phyloP scores from a whole-genome alignment of 1,140 invertebrate species.

The Mylabris phalerata region DNA sequence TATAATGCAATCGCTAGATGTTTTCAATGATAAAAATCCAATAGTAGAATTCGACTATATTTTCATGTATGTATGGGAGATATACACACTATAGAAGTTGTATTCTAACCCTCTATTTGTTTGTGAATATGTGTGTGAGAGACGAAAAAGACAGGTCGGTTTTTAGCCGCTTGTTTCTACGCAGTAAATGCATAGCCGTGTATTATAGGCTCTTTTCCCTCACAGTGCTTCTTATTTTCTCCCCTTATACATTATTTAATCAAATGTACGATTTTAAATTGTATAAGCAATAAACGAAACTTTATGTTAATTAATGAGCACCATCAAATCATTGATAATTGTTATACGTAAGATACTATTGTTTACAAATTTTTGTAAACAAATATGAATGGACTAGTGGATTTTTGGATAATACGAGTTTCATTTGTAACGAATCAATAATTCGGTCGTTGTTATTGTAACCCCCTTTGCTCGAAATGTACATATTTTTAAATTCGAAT shows the following conservation, averaged over 20 bases:
- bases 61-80: too few species aligned
- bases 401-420: neutral
- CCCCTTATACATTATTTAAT: too few species aligned
- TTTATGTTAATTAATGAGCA: too few species aligned
- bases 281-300: too few species aligned
- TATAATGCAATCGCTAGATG: neutral
- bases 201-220: neutral
- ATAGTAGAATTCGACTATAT: too few species aligned
- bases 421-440: constrained; percentile 35
- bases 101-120: neutral
- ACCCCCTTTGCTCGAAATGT: constrained; percentile 27
- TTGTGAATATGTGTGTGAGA: neutral
- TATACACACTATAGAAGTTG: neutral
- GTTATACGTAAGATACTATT: neutral
- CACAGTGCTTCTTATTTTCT: neutral
- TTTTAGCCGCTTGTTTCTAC: too few species aligned
- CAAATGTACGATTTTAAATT: too few species aligned
- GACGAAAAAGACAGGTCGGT: neutral
- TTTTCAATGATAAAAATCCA: too few species aligned
- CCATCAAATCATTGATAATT: neutral
- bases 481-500: constrained; percentile 25
- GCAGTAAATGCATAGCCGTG: too few species aligned
- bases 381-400: too few species aligned
- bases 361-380: neutral
- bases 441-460: constrained; percentile 32